These are phyloP conservation scores for Catocala fraxini DNA, from an alignment of 2,888 invertebrate genomes.

Conservation along the genomic window DNA sequence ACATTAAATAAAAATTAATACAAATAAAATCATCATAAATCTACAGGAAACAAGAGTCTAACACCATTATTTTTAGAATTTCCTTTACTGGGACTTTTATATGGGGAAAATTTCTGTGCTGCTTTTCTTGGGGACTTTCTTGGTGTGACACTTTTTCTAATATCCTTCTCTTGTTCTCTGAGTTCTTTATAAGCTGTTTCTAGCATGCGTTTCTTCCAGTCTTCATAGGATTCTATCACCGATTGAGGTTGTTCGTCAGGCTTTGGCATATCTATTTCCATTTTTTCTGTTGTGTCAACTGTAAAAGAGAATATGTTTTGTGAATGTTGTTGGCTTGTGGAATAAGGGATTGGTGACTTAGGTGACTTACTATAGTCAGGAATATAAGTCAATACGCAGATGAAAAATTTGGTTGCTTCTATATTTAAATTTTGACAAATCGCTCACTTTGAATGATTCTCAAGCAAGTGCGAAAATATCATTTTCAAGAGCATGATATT, in stretches of 20 bases:
- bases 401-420: too few relatives aligned
- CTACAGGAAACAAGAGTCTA: slow-evolving; percentile 69
- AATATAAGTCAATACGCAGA: too few relatives aligned
- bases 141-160: slow-evolving; percentile 52
- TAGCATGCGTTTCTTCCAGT: slow-evolving; percentile 89
- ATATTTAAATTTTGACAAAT: too few relatives aligned
- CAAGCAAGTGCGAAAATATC: too few relatives aligned
- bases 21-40: slow-evolving; percentile 46
- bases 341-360: too few relatives aligned
- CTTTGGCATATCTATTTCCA: slow-evolving; percentile 61
- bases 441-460: too few relatives aligned
- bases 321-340: not conserved
- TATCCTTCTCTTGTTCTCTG: slow-evolving; percentile 52
- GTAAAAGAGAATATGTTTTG: slow-evolving; percentile 26
- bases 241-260: slow-evolving; percentile 57
- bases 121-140: slow-evolving; percentile 73
- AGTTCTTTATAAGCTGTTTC: slow-evolving; percentile 78
- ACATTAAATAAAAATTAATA: slow-evolving; percentile 5
- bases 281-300: slow-evolving; percentile 59
- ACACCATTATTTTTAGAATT: slow-evolving; percentile 62
- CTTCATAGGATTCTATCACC: slow-evolving; percentile 87
- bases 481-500: too few relatives aligned
- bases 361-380: too few relatives aligned
- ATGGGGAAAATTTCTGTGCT: slow-evolving; percentile 72
- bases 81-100: slow-evolving; percentile 62